phyloP scores from a whole-genome alignment of 2,113 vertebrate genomes.

The Chaetodon auriga region DNA sequence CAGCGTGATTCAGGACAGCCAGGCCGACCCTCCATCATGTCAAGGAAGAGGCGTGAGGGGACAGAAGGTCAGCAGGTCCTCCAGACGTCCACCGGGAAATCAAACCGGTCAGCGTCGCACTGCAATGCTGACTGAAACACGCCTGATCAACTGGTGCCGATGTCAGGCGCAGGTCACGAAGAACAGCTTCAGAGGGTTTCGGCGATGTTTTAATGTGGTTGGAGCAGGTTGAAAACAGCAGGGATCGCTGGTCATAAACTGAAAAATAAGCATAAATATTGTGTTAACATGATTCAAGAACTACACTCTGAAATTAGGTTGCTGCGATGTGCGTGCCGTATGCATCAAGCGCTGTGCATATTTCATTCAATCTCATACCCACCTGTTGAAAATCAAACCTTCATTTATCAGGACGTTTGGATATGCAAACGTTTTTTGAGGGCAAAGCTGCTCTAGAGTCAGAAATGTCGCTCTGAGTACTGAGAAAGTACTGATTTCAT shows the following conservation, averaged over 20 bases:
- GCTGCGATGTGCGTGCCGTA: background rate
- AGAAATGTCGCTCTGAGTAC: background rate
- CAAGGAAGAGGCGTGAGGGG: background rate
- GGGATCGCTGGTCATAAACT: background rate
- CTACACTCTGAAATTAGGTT: background rate
- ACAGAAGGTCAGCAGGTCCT: background rate
- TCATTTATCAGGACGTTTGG: constrained; percentile 12
- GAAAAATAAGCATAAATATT: background rate
- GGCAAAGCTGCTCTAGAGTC: background rate
- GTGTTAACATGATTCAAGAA: background rate
- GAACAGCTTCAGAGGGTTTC: too few relatives aligned
- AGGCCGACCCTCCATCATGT: background rate
- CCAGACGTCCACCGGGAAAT: constrained; percentile 10
- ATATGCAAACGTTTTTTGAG: background rate
- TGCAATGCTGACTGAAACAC: background rate
- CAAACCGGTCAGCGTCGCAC: background rate
- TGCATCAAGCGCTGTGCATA: background rate
- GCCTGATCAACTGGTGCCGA: background rate
- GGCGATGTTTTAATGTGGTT: too few relatives aligned
- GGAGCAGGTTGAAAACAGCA: too few relatives aligned
- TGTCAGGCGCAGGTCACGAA: background rate
- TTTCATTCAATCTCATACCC: background rate
- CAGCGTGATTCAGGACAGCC: background rate
- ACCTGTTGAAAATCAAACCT: background rate
- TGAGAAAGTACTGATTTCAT: background rate